A percentile compares a stretch with the other conserved stretches of the same genome.
These are phyloP conservation scores for Edolisoma coerulescens DNA, from an alignment of 2,113 vertebrate species.

Conservation along the genomic window DNA sequence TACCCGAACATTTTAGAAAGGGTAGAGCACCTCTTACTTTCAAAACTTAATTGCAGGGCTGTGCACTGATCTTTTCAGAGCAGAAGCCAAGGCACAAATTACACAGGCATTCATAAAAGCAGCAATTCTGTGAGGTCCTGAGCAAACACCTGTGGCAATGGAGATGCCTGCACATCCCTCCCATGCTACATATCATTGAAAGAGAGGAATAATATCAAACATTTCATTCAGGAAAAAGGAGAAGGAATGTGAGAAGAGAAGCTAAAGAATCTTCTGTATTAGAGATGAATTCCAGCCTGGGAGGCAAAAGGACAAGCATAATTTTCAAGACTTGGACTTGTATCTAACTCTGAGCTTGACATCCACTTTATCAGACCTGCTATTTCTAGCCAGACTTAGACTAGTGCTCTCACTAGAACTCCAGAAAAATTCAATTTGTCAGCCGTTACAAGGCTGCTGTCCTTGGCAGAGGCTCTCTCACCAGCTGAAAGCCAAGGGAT, in stretches of 20 bases:
- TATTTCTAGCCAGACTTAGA: neutral
- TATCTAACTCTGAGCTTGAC: neutral
- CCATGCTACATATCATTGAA: neutral
- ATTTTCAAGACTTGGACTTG: neutral
- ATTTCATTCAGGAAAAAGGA: neutral
- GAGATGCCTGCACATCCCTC: fast-evolving
- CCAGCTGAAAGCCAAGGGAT: neutral
- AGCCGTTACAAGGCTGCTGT: neutral
- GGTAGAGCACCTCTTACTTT: neutral
- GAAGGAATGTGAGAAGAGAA: neutral
- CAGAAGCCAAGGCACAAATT: neutral
- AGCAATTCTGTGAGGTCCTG: neutral
- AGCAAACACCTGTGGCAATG: neutral
- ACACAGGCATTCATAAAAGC: neutral
- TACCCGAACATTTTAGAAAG: neutral
- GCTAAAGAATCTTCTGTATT: neutral
- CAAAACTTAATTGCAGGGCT: neutral
- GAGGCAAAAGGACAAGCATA: neutral
- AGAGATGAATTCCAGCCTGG: neutral
- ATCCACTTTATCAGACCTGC: neutral
- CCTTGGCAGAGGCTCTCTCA: neutral
- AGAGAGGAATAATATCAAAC: neutral
- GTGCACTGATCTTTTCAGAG: neutral
- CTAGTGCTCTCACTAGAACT: neutral
- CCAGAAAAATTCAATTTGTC: neutral